Base-by-base conservation (phyloP, 2,113 vertebrate species). In the Nicator chloris region DNA sequence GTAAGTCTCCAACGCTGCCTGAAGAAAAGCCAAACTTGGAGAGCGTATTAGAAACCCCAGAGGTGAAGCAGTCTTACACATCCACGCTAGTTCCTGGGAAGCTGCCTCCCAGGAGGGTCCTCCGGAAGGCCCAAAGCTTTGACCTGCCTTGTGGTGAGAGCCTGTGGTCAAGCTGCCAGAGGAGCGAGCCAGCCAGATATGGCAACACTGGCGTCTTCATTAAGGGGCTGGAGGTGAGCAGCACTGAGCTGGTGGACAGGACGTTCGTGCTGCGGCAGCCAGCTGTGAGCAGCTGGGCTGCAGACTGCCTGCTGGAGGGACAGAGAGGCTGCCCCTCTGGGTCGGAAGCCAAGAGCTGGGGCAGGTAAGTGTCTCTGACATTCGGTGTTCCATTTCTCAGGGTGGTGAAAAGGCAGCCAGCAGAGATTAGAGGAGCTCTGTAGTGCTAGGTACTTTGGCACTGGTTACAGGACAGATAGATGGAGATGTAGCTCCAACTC, bases 71-170 rank as follows among this genome's bases (percentile, higher is more conserved):
- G 26, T 92, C 96, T 49, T 96, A 73, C 28, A 85, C 93, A 14
- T 92, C 95, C 21, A 90, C 95, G 22, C 90, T 97, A 6, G 47
- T 88, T 42, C 65, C 90, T 7, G 44, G 50, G 39, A 92, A 95
- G 59, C 81, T 40, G 9, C 82, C 54, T 90, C 59, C 95, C 97
- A 75, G 95, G 96, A 97, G 93, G 40, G 53, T 97, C 22, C 93
- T 98, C 59, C 97, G 98, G 26, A 99, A 99, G 83, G 98, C 98
- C 21, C 98, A 98, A 20, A 99, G 98, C 93, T 98, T 98, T 33
- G 98, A 99, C 85, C 93, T 96, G 3, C 96, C 98, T 9, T 93
- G 97, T 13, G 95, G 92, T 4, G 97, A 98, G 88, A 95, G 95
- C 59, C 94, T 97, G 60, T 97, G 92, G 79, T 97, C 98, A 5